Conservation (phyloP, 2,797 vertebrate species). For the Tragopan temminckii region DNA sequence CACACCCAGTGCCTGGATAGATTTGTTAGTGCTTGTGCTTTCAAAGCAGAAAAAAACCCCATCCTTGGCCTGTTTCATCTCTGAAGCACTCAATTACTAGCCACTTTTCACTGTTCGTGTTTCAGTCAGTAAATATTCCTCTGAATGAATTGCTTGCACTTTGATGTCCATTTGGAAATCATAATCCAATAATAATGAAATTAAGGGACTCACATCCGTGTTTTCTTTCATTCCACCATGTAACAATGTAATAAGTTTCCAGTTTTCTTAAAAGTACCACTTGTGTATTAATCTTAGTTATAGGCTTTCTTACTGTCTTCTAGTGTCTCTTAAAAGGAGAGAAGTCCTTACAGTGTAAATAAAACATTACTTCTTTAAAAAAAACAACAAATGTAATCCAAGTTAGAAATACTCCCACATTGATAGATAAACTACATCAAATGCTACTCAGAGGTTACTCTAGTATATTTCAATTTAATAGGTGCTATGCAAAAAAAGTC, state of each 20-base stretch:
- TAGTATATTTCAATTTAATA: neutral
- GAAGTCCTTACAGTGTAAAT: neutral
- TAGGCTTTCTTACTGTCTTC: neutral
- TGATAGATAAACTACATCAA: neutral
- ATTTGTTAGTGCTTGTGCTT: neutral
- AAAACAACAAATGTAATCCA: neutral
- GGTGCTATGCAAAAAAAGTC: neutral
- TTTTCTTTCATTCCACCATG: neutral
- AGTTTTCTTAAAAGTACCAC: neutral
- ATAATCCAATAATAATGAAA: neutral
- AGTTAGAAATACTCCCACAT: neutral
- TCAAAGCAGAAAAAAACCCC: neutral
- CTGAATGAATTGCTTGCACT: neutral
- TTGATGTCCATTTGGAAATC: neutral
- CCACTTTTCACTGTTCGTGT: neutral
- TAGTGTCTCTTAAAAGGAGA: neutral
- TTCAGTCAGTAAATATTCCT: neutral
- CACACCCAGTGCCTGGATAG: neutral
- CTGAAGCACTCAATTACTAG: neutral
- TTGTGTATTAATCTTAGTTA: neutral
- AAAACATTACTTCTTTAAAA: neutral
- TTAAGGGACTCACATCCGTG: neutral
- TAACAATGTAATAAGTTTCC: neutral
- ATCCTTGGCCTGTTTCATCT: slow-evolving; percentile 40
- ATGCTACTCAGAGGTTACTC: neutral